A percentile compares a stretch with the other conserved stretches of the same genome.
phyloP scores from a whole-genome alignment of 2,888 invertebrate species.

The Leptinotarsa tumamoca region DNA sequence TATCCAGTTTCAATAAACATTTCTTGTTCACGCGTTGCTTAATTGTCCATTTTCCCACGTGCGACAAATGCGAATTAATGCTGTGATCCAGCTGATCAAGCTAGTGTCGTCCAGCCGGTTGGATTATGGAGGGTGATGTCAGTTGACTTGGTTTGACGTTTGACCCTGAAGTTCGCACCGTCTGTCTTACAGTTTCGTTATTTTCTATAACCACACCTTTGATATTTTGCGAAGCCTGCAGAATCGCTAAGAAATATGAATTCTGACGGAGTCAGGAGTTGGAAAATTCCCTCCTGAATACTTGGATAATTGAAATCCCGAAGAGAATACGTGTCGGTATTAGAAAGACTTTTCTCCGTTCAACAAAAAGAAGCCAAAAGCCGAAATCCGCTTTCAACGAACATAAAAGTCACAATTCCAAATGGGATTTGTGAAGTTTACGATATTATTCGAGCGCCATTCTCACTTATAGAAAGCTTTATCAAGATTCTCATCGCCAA shows the following conservation, averaged over 20 bases:
- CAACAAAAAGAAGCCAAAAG: constrained; percentile 65
- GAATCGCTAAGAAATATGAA: not conserved
- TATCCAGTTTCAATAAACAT: no score
- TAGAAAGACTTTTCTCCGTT: constrained; percentile 36
- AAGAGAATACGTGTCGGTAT: constrained; percentile 38
- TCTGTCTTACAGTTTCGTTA: no score
- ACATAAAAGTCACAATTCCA: constrained; percentile 69
- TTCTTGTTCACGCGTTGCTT: no score
- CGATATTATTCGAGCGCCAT: constrained; percentile 68
- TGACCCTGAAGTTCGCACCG: no score
- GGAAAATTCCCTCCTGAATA: constrained; percentile 2
- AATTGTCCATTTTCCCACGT: no score
- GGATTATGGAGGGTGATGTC: no score
- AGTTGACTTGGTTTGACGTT: no score
- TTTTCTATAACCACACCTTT: no score
- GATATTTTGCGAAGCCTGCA: not conserved
- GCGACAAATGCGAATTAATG: no score
- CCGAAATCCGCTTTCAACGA: constrained; percentile 66
- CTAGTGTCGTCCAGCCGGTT: no score
- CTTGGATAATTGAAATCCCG: constrained; percentile 19
- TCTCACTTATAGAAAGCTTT: constrained; percentile 66
- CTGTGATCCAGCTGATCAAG: no score
- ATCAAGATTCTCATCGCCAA: constrained; percentile 63
- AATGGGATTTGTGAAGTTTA: constrained; percentile 69
- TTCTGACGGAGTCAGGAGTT: constrained; percentile 6